These are phyloP conservation scores for Acleris holmiana DNA, from an alignment of 2,888 invertebrate genomes.

Conservation along the genomic window DNA sequence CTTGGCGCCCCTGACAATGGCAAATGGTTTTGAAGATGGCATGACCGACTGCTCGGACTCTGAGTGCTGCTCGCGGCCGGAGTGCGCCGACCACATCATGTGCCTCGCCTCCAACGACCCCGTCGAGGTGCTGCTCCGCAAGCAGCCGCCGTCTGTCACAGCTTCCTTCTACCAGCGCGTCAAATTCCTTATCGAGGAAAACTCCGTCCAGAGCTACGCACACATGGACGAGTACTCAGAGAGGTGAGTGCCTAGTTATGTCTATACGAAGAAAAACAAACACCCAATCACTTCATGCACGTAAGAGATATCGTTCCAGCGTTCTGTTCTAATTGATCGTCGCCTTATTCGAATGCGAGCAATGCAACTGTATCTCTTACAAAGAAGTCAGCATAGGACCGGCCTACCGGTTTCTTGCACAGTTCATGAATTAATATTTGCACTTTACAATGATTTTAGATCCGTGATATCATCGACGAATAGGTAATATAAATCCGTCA, in stretches of 20 bases:
- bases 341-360: conserved; percentile 20
- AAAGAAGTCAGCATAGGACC: conserved; percentile 68
- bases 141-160: conserved; percentile 98
- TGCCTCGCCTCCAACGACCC: conserved; percentile 98
- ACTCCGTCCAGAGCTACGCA: conserved; percentile 99
- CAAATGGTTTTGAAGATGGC: conserved; percentile 90
- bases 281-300: conserved; percentile 74
- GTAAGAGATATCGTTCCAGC: conserved; percentile 69
- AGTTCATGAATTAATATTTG: conserved; percentile 74
- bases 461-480: conserved; percentile 75
- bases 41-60: conserved; percentile 99
- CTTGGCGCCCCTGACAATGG: conserved; percentile 55
- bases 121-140: conserved; percentile 96
- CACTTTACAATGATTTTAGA: conserved; percentile 79
- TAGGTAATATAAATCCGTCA: conserved; percentile 67
- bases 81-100: conserved; percentile 95
- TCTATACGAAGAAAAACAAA: conserved; percentile 50
- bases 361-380: conserved; percentile 67
- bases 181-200: conserved; percentile 98
- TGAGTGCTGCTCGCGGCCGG: conserved; percentile 96
- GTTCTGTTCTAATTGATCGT: conserved; percentile 6
- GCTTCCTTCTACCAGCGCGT: conserved; percentile 99
- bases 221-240: conserved; percentile 99
- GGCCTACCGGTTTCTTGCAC: conserved; percentile 69
- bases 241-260: conserved; percentile 89